Conservation (phyloP, 2,888 invertebrate species). For the Dioctria rufipes region DNA sequence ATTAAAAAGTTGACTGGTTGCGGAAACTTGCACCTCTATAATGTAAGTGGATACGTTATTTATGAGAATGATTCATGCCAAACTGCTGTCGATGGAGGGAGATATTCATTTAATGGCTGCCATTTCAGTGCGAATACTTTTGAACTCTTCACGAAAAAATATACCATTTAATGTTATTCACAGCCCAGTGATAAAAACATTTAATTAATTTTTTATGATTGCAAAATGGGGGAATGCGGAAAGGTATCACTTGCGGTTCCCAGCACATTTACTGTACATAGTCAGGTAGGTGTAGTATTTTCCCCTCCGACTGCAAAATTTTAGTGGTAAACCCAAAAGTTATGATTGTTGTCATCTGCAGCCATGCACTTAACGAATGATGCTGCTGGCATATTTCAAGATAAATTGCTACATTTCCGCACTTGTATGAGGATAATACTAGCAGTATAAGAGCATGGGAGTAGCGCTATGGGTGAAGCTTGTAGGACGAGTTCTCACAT, state of each 20-base stretch:
- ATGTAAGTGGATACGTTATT: neutral
- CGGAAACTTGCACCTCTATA: neutral
- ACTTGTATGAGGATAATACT: constrained; percentile 51
- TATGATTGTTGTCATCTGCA: constrained; percentile 60
- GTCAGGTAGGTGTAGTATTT: constrained; percentile 41
- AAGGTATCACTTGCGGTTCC: neutral
- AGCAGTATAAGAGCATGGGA: constrained; percentile 16
- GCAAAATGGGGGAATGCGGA: neutral
- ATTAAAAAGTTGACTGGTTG: constrained; percentile 27
- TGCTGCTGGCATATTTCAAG: constrained; percentile 60
- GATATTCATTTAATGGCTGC: constrained; percentile 33
- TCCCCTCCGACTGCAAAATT: constrained; percentile 31
- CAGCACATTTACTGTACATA: neutral
- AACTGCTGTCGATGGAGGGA: constrained; percentile 1
- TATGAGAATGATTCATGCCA: constrained; percentile 30
- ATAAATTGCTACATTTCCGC: constrained; percentile 60
- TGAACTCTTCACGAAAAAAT: neutral
- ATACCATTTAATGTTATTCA: constrained; percentile 20
- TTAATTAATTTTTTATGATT: constrained; percentile 35
- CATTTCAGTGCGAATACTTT: constrained; percentile 6
- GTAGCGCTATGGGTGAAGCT: neutral
- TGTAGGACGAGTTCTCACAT: neutral
- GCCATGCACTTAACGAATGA: constrained; percentile 59
- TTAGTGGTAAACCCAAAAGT: constrained; percentile 59
- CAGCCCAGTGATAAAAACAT: constrained; percentile 10